These are phyloP conservation scores for Tipula confusa DNA, from an alignment of 2,888 invertebrate species.

Conservation along the genomic window DNA sequence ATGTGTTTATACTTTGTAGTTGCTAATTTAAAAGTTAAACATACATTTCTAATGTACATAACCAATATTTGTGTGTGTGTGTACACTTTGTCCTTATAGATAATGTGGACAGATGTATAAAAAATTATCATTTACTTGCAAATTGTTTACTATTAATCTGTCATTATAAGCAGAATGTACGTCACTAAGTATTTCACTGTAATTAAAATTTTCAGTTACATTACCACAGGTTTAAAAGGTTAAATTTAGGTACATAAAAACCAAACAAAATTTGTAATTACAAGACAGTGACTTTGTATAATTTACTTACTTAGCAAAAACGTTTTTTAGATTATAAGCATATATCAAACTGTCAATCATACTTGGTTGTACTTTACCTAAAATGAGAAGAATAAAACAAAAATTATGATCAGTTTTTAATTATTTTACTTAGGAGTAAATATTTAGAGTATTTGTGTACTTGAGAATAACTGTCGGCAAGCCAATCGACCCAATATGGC, in stretches of 20 bases:
- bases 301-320: not conserved
- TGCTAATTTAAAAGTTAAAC: not conserved
- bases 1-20: not conserved
- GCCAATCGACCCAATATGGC: too few species aligned
- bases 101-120: too few species aligned
- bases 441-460: not conserved
- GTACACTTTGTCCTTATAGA: too few species aligned
- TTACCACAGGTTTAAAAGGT: not conserved
- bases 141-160: not conserved
- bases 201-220: too few species aligned
- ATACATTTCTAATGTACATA: not conserved
- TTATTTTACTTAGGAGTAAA: not conserved
- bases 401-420: not conserved
- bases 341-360: not conserved
- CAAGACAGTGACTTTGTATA: not conserved
- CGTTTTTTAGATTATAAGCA: not conserved
- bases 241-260: not conserved
- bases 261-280: not conserved
- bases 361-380: not conserved
- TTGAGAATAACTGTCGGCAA: not conserved
- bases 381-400: not conserved
- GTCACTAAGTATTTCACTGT: too few species aligned
- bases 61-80: too few species aligned
- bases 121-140: not conserved
- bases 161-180: not conserved